Base-by-base conservation (phyloP, 2,888 invertebrate genomes). In the Petrolisthes cinctipes region DNA sequence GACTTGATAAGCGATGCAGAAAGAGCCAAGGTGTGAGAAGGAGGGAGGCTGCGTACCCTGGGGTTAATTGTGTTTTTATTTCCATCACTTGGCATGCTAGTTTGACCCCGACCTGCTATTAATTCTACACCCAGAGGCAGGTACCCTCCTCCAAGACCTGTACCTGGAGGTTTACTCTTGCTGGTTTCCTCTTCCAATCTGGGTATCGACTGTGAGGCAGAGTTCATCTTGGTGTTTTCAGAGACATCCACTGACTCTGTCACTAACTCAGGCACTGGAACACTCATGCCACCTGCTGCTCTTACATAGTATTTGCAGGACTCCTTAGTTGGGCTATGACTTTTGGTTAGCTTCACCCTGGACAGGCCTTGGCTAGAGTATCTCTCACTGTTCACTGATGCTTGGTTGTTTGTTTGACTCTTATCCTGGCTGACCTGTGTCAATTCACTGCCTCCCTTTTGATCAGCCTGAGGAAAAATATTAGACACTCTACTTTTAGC, bases 221-320 rank as follows among this genome's bases (percentile, higher is more conserved):
- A 5, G 51, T 73, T 56, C 9, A 80, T n/a, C 17, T 61, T 68
- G 76, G 53, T 51, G 37, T 53, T 61, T 71, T 81, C 53, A 0
- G 23, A 5, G 4, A 73, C 61, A 20, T 23, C 68, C 20, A n/a
- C 73, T 5, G 20, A 68, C 37, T 82, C 53, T 1, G 54, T 81
- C 51, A 61, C 20, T 7, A 82, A 53, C 23, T 82, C 88, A 51
- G 88, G 88, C 14, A 88, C 78, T 0, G 88, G 80, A 7, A 88
- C 76, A 51, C 88, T 88, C 88, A 88, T 88, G 6, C 88, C 88
- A 17, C 88, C 88, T n/a, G 85, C 88, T 6, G 85, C 53, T 4
- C 82, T 73, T 7, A 88, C 85, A 57, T 68, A 88, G 68, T 56
- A 88, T 17, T 85, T 84, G 37, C 23, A 75, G 2, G 6, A 20